Evolutionary conservation across 2,113 vertebrate species (phyloP).

Genomic region (Oreocharis arfaki): DNA sequence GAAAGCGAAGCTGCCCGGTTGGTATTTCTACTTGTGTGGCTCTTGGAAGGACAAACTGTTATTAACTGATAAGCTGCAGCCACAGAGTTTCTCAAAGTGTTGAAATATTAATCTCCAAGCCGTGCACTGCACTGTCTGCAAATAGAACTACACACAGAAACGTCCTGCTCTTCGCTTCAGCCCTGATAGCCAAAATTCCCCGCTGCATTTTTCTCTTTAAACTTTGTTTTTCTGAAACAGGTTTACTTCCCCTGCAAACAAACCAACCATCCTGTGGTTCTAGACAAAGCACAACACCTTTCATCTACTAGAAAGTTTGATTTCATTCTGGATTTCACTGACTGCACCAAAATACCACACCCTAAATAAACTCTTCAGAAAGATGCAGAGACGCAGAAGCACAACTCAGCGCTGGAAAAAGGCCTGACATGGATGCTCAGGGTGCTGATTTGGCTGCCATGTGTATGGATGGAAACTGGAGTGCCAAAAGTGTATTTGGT

Average conservation of each 20-base stretch:
- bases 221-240: neutral
- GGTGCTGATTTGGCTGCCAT: neutral
- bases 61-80: neutral
- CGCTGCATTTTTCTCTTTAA: neutral
- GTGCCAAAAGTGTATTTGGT: neutral
- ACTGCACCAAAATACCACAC: neutral
- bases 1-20: neutral
- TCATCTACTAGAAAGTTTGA: neutral
- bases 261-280: neutral
- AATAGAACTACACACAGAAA: neutral
- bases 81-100: neutral
- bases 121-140: neutral
- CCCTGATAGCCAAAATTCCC: neutral
- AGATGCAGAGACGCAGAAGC: neutral
- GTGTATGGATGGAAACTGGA: too few relatives aligned
- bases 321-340: neutral
- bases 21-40: neutral
- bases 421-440: neutral
- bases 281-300: neutral
- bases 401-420: neutral
- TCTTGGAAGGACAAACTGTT: neutral
- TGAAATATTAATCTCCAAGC: neutral
- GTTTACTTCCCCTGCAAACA: neutral
- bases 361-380: neutral
- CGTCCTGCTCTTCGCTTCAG: neutral